Conservation (phyloP, 2,888 invertebrate species). For the Sarcophaga subvicina region DNA sequence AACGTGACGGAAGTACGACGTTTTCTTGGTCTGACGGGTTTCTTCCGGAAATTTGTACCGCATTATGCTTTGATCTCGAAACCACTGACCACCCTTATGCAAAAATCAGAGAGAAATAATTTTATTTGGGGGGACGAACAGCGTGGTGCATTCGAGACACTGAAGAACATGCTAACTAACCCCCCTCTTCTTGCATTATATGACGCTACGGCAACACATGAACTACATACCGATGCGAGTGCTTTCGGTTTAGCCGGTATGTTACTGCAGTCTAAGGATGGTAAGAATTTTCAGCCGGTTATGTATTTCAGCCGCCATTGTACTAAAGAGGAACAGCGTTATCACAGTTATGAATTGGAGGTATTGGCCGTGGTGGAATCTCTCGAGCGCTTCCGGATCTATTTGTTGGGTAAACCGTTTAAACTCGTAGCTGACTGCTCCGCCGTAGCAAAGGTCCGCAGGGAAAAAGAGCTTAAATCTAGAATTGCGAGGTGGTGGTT, state of each 20-base stretch:
- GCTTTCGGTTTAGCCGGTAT: slow-evolving; percentile 47
- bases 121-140: slow-evolving; percentile 38
- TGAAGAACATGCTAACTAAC: slow-evolving; percentile 34
- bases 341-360: slow-evolving; percentile 76
- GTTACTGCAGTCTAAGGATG: slow-evolving; percentile 45
- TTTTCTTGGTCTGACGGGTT: slow-evolving; percentile 42
- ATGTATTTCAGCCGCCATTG: slow-evolving; percentile 63
- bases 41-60: slow-evolving; percentile 42
- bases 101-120: slow-evolving; percentile 31
- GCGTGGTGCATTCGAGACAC: slow-evolving; percentile 10
- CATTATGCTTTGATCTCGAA: slow-evolving; percentile 34
- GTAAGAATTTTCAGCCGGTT: slow-evolving; percentile 51
- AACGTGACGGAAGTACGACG: slow-evolving; percentile 22
- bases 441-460: slow-evolving; percentile 31
- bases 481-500: too few species aligned
- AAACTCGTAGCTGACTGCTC: slow-evolving; percentile 40
- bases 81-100: slow-evolving; percentile 6
- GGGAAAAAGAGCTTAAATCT: slow-evolving; percentile 35
- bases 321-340: slow-evolving; percentile 61
- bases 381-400: slow-evolving; percentile 75
- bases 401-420: slow-evolving; percentile 59
- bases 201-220: slow-evolving; percentile 34
- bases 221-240: slow-evolving; percentile 58
- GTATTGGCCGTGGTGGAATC: slow-evolving; percentile 76
- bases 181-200: slow-evolving; percentile 38